These are phyloP conservation scores for Urocitellus parryii DNA, from an alignment of 2,113 vertebrate species.

Conservation along the genomic window DNA sequence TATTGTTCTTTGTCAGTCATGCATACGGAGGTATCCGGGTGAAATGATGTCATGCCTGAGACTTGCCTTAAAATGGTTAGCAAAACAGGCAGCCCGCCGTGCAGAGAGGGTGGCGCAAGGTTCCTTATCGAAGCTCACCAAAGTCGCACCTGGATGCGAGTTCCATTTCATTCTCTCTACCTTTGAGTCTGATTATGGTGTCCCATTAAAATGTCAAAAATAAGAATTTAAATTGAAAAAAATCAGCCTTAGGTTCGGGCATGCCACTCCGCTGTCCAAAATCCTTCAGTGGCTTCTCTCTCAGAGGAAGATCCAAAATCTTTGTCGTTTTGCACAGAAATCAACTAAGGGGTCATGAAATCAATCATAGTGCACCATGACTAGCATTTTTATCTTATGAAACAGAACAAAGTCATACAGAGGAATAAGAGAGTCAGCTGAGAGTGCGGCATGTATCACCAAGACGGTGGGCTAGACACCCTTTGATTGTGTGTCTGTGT, in stretches of 20 bases:
- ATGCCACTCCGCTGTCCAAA: background rate
- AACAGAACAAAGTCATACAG: background rate
- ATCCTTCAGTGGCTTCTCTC: background rate
- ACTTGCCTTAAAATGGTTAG: background rate
- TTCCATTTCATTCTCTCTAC: too few relatives aligned
- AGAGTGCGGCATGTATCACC: background rate
- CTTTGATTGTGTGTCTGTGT: background rate
- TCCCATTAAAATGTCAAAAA: background rate
- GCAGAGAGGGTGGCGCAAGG: background rate
- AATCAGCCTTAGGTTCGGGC: background rate
- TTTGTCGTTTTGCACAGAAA: background rate
- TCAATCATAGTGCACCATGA: background rate
- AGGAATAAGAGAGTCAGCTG: background rate
- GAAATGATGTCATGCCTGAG: background rate
- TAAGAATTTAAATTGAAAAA: background rate
- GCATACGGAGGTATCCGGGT: background rate
- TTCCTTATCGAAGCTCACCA: background rate
- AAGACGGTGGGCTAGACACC: background rate
- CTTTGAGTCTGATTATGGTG: background rate
- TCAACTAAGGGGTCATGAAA: conserved; percentile 53
- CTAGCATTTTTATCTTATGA: conserved; percentile 44
- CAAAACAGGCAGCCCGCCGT: background rate
- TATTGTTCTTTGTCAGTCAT: conserved; percentile 8
- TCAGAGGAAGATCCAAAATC: background rate
- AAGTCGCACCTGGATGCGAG: accelerated